These are phyloP conservation scores for Erythrocercus mccallii DNA, from an alignment of 2,113 vertebrate species.

Conservation along the genomic window DNA sequence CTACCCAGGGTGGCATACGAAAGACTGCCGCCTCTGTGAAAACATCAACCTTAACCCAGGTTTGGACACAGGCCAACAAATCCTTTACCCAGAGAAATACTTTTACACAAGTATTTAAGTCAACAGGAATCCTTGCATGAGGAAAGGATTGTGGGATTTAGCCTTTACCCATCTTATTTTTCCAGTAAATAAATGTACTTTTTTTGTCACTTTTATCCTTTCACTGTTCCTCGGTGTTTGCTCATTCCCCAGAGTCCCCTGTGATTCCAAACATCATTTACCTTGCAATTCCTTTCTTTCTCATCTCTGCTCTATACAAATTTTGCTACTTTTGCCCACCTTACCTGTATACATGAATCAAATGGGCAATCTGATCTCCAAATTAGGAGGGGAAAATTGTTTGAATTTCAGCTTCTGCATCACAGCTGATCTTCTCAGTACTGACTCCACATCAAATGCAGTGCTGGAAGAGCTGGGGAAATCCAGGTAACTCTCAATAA, in stretches of 20 bases:
- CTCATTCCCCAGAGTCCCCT: not conserved
- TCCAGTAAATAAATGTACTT: not conserved
- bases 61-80: not conserved
- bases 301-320: not conserved
- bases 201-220: not conserved
- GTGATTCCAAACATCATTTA: not conserved
- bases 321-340: not conserved
- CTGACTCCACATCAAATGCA: not conserved
- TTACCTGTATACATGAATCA: not conserved
- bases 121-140: constrained; percentile 35
- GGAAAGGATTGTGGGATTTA: constrained; percentile 16
- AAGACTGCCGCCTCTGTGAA: not conserved
- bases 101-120: constrained; percentile 24
- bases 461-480: not conserved
- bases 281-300: not conserved
- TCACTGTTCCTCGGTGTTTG: not conserved
- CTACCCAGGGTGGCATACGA: not conserved
- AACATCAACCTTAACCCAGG: not conserved
- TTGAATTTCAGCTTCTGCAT: not conserved
- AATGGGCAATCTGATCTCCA: not conserved
- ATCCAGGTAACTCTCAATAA: not conserved
- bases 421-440: not conserved
- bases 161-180: constrained; percentile 24
- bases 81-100: constrained; percentile 36
- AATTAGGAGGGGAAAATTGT: not conserved